These are phyloP conservation scores for Caenorhabditis tropicalis DNA, from an alignment of 1,140 invertebrate genomes.

Conservation along the genomic window DNA sequence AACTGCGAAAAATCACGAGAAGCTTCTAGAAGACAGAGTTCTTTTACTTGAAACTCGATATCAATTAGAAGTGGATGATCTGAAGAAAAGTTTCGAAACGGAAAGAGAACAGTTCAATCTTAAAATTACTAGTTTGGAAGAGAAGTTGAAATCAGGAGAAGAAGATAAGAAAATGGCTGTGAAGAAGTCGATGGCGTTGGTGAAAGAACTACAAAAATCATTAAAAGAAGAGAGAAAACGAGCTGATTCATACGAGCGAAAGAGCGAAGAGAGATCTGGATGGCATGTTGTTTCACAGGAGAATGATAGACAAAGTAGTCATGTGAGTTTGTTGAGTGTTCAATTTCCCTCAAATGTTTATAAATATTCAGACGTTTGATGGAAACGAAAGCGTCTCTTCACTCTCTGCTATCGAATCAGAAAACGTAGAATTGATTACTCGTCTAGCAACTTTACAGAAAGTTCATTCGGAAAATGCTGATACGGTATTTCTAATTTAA, in stretches of 20 bases:
- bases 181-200: slow-evolving; percentile 36
- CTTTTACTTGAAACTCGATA: slow-evolving; percentile 6
- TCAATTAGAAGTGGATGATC: slow-evolving; percentile 16
- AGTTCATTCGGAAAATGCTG: slow-evolving; percentile 18
- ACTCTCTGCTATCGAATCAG: slow-evolving; percentile 51
- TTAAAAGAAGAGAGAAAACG: slow-evolving; percentile 52
- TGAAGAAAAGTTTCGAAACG: neutral
- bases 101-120: neutral
- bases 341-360: neutral
- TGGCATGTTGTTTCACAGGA: slow-evolving; percentile 47
- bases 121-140: neutral
- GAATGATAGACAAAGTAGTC: slow-evolving; percentile 23
- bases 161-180: slow-evolving; percentile 40
- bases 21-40: slow-evolving; percentile 9
- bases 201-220: slow-evolving; percentile 51
- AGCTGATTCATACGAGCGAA: slow-evolving; percentile 48
- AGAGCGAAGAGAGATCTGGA: slow-evolving; percentile 36
- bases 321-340: neutral
- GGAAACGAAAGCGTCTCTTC: slow-evolving; percentile 54
- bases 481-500: neutral
- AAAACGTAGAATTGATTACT: slow-evolving; percentile 55
- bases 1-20: slow-evolving; percentile 4
- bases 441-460: slow-evolving; percentile 41
- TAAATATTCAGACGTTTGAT: slow-evolving; percentile 36
- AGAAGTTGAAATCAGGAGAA: slow-evolving; percentile 2